Percentiles rank a stretch among this genome's conserved stretches.
phyloP scores from a whole-genome alignment of 2,888 invertebrate species.

The Sesamia inferens region DNA sequence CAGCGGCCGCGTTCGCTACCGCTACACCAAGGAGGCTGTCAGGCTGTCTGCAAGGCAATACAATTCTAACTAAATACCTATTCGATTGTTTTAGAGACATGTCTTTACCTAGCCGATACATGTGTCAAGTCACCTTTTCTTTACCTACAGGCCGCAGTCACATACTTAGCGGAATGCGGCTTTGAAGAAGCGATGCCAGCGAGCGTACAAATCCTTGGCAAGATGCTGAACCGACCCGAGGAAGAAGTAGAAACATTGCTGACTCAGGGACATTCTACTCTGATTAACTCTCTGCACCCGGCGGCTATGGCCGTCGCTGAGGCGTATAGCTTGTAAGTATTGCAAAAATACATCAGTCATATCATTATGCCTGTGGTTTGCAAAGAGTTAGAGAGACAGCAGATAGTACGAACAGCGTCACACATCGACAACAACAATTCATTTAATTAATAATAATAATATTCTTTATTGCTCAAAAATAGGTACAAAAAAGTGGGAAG shows the following conservation, averaged over 20 bases:
- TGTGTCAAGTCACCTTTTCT: background rate
- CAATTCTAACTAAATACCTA: background rate
- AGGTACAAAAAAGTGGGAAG: no score
- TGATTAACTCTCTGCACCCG: constrained; percentile 74
- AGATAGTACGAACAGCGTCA: background rate
- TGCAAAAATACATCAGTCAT: background rate
- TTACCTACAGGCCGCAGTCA: constrained; percentile 74
- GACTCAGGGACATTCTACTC: constrained; percentile 65
- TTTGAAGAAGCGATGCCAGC: constrained; percentile 81
- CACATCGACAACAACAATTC: no score
- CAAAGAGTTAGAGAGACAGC: background rate
- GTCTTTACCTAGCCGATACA: background rate
- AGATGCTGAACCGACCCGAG: constrained; percentile 80
- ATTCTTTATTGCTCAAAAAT: no score
- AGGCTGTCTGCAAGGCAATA: background rate
- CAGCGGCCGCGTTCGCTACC: no score
- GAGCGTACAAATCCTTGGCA: constrained; percentile 74
- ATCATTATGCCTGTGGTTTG: background rate
- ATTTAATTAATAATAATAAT: background rate
- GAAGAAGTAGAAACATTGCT: constrained; percentile 78
- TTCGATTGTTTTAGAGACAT: background rate
- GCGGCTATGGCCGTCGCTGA: constrained; percentile 77
- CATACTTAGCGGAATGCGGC: constrained; percentile 85
- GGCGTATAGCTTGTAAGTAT: constrained; percentile 83
- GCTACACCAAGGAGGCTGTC: no score